phyloP scores from a whole-genome alignment of 2,797 vertebrate species.

The Dryobates pubescens region DNA sequence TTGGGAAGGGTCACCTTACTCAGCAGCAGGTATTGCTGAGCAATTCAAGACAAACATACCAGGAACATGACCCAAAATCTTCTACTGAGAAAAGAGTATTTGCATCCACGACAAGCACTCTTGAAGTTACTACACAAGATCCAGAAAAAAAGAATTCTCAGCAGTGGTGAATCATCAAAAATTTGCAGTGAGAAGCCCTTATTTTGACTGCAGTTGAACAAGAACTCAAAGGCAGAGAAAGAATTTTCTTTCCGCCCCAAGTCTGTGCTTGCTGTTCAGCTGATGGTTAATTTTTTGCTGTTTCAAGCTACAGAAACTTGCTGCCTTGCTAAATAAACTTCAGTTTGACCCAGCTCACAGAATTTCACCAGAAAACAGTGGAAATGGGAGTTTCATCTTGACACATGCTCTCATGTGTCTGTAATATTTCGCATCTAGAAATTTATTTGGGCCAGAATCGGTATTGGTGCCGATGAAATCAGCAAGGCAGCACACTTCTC shows the following conservation, averaged over 20 bases:
- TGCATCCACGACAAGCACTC: neutral
- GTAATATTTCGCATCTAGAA: slow-evolving; percentile 30
- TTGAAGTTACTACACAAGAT: slow-evolving; percentile 40
- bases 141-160: slow-evolving; percentile 58
- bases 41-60: slow-evolving; percentile 26
- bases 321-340: slow-evolving; percentile 9
- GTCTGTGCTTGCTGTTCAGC: neutral
- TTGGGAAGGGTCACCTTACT: neutral
- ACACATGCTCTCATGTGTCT: neutral
- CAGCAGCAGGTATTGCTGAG: slow-evolving; percentile 5
- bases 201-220: slow-evolving; percentile 36
- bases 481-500: neutral
- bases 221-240: slow-evolving; percentile 14
- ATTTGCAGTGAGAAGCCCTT: neutral
- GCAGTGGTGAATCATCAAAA: slow-evolving; percentile 39
- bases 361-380: slow-evolving; percentile 34
- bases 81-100: slow-evolving; percentile 27
- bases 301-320: slow-evolving; percentile 53
- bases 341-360: slow-evolving; percentile 16
- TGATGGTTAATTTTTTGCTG: slow-evolving; percentile 29
- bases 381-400: slow-evolving; percentile 45
- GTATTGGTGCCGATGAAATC: neutral
- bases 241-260: neutral
- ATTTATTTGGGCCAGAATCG: slow-evolving; percentile 19
- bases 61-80: neutral